Conservation (phyloP, 2,113 vertebrate genomes). For the Phaethon lepturus region DNA sequence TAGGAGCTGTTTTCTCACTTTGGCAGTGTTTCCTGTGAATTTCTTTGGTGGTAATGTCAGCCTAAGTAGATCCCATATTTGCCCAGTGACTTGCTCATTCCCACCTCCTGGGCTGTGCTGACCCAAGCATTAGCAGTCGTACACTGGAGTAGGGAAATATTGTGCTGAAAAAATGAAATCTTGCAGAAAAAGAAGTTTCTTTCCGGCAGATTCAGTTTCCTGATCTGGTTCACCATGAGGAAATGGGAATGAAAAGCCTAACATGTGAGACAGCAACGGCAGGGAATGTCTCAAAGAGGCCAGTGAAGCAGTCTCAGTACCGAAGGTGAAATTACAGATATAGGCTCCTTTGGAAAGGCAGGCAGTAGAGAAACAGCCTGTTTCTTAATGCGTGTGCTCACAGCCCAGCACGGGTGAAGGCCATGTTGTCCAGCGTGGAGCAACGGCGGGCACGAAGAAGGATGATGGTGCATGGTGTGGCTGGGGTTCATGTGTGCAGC, state of each 20-base stretch:
- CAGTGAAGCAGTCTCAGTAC: background rate
- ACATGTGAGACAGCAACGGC: background rate
- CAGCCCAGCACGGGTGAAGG: accelerated
- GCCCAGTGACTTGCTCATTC: background rate
- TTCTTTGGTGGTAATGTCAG: background rate
- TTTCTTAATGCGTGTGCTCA: background rate
- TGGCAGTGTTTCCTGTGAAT: background rate
- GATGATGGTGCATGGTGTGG: accelerated
- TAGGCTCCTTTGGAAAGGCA: background rate
- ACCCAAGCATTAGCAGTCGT: background rate
- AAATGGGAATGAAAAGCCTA: background rate
- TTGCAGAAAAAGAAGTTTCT: background rate
- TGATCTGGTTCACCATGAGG: background rate
- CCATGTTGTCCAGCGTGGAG: background rate
- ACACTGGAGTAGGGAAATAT: background rate
- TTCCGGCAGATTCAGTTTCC: background rate
- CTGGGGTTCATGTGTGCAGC: background rate
- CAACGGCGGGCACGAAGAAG: background rate
- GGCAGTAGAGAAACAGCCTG: background rate
- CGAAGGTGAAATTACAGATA: background rate
- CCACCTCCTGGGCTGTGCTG: background rate
- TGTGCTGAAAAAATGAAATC: background rate
- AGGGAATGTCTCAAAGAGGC: background rate
- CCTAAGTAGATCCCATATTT: background rate
- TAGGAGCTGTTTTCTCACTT: background rate